Base-by-base conservation (phyloP, 1,140 invertebrate species). In the Hirudo medicinalis region DNA sequence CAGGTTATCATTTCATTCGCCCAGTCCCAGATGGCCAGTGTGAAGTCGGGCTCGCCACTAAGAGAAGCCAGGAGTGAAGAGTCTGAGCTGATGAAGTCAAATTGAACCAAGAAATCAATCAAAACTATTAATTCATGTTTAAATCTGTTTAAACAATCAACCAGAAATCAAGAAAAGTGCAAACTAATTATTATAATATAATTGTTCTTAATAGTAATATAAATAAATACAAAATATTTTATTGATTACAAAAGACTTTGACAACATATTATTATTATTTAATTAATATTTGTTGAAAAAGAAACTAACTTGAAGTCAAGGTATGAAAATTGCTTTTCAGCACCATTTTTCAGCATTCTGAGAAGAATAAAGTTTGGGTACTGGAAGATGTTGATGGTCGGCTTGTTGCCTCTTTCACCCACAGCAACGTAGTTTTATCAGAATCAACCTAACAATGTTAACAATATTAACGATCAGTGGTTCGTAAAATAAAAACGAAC, bases 11-110 rank as follows among this genome's bases (percentile, higher is more conserved):
- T 85, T 67, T 87, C 87, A 13, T 85, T 82, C 76, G 87, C 85
- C 91, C 91, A 94, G 75, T 89, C 85, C 91, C 91, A 95, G 70
- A 94, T 86, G 0, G 90, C 92, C 27, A 94, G 84, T 76, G 89
- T 87, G 78, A 88, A 91, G 80, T 95, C 91, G 0, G 91, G 91
- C 72, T 89, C 86, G n/a, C 88, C 88, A 5, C 89, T 90, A 78
- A 92, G 88, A 0, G 91, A 91, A 5, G 88, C 89, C 43, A 95
- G 80, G 54, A 92, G 78, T 66, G 87, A 85, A 0, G 91, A 91
- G 76, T 89, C 87, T 5, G 87, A 86, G 76, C 91, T 92, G 76
- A n/a, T 57, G 5, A 9, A 57, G 20, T n/a, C 5, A 5, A 57
- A n/a, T 57, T n/a, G 25, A 57, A n/a, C 9, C 25, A 57, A 57